Evolutionary conservation across 1,140 invertebrate genomes (phyloP), one percentile per base, ranked within the genome.

Genomic region (Babylonia areolata): DNA sequence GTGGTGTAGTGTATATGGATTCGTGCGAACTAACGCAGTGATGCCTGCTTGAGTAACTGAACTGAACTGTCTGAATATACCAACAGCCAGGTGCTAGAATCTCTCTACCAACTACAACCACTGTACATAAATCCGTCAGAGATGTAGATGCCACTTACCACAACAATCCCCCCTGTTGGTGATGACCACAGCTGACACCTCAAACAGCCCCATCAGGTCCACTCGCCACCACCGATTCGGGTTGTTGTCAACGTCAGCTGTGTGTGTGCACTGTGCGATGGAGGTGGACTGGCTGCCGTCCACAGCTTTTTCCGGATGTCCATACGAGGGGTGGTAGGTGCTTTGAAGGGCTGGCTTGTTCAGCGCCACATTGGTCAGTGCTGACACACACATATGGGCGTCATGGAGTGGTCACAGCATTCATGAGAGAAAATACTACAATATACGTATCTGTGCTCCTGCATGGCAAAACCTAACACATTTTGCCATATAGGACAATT

Each of bases 101-200:
- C n/a, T n/a, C n/a, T n/a, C n/a, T n/a, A n/a, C n/a, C n/a, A n/a
- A n/a, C n/a, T n/a, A n/a, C n/a, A n/a, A n/a, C n/a, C n/a, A n/a
- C n/a, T n/a, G n/a, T n/a, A n/a, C n/a, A n/a, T n/a, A n/a, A n/a
- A n/a, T n/a, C n/a, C n/a, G n/a, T n/a, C n/a, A n/a, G n/a, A n/a
- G n/a, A n/a, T 42, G 40, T 28, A 17, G 31, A 17, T 23, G 33
- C 6, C 9, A 64, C 78, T 80, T 12, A 80, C 78, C 42, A 54
- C 78, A 80, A 20, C 78, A 80, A n/a, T 80, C 46, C 20, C 78
- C 77, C 42, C 77, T 51, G 78, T 80, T 80, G 40, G 78, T 80
- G 78, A 80, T 80, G 42, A 2, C 9, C 28, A 80, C 78, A 28
- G 78, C 33, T 20, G 51, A 12, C 23, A 80, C 78, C n/a, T 51